Evolutionary conservation across 2,797 vertebrate genomes (phyloP), one percentile per base, ranked within the genome.

Genomic region (Rhyacichthys aspro): DNA sequence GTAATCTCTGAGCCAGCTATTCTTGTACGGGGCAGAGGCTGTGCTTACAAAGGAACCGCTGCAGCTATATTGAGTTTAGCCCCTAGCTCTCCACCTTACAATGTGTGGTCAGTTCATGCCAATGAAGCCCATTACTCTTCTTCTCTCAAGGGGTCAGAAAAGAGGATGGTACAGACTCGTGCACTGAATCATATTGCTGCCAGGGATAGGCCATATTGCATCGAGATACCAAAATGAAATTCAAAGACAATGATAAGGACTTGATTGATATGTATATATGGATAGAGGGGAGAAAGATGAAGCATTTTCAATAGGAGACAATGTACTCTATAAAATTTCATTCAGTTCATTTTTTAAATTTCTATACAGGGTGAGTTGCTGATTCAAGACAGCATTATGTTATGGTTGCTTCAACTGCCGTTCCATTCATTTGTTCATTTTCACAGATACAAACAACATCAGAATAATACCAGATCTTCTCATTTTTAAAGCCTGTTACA

Each of bases 31-130:
- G 23, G 54, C 63, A 76, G 72, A 78, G 71, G 77, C 47, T 8
- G 71, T 74, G 75, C 78, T 81, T 70, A 66, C 75, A 78, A 62
- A 79, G 67, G 62, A 78, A 88, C 79, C 74, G 58, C 79, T 80
- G 77, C 74, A 68, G 83, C 81, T 70, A 70, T 80, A 82, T 72
- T 65, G 71, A 85, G 68, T 84, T 85, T 83, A 75, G 78, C 85
- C 83, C 82, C 77, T 15, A 72, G 86, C 83, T 82, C 52, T 82
- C 67, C 47, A 67, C 76, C 71, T 74, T 86, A 58, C 75, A 81
- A 65, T 79, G 76, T 82, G 85, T 83, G 84, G 83, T 83, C 85
- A 86, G 81, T 77, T 78, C 80, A 82, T 57, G 81, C 67, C 74
- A 70, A 63, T 72, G 70, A 82, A 79, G 73, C 55, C 74, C 76